phyloP scores from a whole-genome alignment of 2,888 invertebrate genomes.

The Phortica magna region DNA sequence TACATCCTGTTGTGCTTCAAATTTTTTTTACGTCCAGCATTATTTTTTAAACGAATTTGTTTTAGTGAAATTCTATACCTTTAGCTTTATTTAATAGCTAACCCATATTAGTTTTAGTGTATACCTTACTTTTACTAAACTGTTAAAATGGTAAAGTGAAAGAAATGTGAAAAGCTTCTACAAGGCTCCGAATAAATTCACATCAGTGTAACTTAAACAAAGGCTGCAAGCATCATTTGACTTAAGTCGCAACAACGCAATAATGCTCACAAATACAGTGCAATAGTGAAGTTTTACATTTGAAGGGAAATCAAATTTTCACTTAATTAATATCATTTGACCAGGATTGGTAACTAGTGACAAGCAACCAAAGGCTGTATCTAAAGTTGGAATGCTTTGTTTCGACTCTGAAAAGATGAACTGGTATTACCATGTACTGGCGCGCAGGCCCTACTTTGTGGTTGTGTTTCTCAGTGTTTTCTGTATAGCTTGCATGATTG shows the following conservation, averaged over 20 bases:
- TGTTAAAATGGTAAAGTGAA: neutral
- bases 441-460: slow-evolving; percentile 84
- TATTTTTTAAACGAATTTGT: neutral
- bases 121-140: neutral
- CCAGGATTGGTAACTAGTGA: neutral
- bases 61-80: neutral
- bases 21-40: neutral
- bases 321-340: neutral
- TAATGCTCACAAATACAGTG: slow-evolving; percentile 42
- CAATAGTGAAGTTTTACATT: neutral
- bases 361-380: neutral
- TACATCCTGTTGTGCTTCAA: slow-evolving; percentile 13
- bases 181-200: neutral
- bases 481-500: slow-evolving; percentile 83
- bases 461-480: slow-evolving; percentile 82
- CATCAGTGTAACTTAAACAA: slow-evolving; percentile 52
- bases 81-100: neutral
- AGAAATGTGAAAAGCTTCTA: neutral
- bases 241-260: slow-evolving; percentile 48
- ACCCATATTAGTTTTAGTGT: neutral
- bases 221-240: slow-evolving; percentile 40
- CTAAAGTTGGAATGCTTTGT: slow-evolving; percentile 56
- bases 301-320: neutral
- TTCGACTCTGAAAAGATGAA: slow-evolving; percentile 74
- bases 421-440: slow-evolving; percentile 84